phyloP scores from a whole-genome alignment of 2,797 vertebrate species.

The Lophotriccus pileatus region DNA sequence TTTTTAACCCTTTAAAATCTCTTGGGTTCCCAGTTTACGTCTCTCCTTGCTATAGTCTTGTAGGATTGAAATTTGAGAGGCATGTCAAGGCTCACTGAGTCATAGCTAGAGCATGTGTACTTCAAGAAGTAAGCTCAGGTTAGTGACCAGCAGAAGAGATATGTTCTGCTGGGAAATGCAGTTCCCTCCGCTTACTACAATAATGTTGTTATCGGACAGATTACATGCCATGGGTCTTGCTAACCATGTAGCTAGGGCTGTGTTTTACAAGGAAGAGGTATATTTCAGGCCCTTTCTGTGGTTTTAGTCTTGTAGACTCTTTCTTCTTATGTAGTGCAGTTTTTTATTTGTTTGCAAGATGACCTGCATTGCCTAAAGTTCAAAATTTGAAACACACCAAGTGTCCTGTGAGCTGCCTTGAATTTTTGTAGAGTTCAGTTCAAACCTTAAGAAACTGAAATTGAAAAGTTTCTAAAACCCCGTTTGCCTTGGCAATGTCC shows the following conservation, averaged over 20 bases:
- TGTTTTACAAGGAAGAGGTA: neutral
- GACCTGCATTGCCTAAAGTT: neutral
- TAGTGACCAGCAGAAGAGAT: neutral
- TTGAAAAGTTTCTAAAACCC: neutral
- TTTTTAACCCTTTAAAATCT: rapidly evolving
- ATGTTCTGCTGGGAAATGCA: neutral
- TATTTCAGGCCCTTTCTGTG: neutral
- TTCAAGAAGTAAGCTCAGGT: neutral
- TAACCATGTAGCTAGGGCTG: neutral
- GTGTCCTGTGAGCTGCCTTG: neutral
- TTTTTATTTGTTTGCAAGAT: neutral
- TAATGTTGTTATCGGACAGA: neutral
- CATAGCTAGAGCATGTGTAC: neutral
- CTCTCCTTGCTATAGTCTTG: neutral
- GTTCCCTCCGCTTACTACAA: neutral
- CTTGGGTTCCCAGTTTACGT: neutral
- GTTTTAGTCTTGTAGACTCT: neutral
- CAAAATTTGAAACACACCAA: neutral
- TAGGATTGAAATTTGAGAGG: neutral
- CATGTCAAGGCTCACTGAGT: neutral
- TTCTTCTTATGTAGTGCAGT: neutral
- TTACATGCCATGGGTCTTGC: neutral
- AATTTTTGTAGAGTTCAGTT: neutral
- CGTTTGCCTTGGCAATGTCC: neutral
- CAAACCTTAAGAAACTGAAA: neutral